A percentile compares a stretch with the other conserved stretches of the same genome.
phyloP scores from a whole-genome alignment of 2,113 vertebrate genomes.

The Mus pahari region DNA sequence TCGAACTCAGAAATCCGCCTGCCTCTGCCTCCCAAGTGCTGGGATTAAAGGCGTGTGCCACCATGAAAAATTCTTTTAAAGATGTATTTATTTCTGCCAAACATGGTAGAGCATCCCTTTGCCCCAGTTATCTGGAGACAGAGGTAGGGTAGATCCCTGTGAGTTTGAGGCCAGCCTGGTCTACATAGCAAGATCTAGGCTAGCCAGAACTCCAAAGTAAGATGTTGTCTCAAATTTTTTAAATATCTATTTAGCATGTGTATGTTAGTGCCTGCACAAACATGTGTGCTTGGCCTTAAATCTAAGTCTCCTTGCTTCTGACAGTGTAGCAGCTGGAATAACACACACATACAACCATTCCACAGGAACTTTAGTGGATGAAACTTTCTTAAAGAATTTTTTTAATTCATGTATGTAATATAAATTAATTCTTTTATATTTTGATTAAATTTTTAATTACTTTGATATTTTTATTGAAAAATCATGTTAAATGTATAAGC shows the following conservation, averaged over 20 bases:
- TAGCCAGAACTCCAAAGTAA: neutral
- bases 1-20: too few relatives aligned
- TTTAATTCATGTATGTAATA: neutral
- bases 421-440: neutral
- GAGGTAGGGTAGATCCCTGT: neutral
- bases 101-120: neutral
- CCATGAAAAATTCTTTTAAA: neutral
- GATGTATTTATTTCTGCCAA: neutral
- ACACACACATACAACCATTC: neutral
- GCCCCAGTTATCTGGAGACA: neutral
- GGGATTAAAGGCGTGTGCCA: too few relatives aligned
- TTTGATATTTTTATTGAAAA: neutral
- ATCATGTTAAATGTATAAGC: neutral
- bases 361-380: neutral
- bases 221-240: neutral
- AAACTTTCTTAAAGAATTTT: neutral
- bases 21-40: too few relatives aligned
- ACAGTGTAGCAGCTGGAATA: neutral
- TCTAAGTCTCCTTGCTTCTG: neutral
- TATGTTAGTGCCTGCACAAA: neutral
- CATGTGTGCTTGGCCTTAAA: neutral
- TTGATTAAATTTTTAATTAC: neutral
- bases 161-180: neutral
- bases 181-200: neutral
- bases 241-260: neutral